Conservation (phyloP, 1,140 invertebrate genomes). For the Zaprionus lachaisei region DNA sequence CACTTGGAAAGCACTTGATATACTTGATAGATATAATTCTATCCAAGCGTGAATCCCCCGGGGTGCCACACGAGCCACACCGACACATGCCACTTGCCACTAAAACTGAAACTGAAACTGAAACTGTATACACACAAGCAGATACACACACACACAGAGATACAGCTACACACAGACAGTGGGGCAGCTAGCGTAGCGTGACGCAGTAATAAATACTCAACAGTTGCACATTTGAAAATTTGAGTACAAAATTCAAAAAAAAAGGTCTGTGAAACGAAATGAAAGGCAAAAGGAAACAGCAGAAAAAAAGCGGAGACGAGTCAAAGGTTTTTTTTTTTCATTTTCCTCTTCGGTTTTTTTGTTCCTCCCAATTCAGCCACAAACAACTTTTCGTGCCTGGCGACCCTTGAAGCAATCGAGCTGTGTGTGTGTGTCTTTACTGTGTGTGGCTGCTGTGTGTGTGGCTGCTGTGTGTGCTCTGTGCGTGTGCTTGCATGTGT, state of each 20-base stretch:
- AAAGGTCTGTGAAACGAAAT: slow-evolving; percentile 49
- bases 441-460: slow-evolving; percentile 27
- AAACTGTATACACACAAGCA: slow-evolving; percentile 13
- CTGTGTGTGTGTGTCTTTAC: background rate
- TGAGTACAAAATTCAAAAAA: slow-evolving; percentile 56
- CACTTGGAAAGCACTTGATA: slow-evolving; percentile 58
- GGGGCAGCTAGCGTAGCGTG: slow-evolving; percentile 21
- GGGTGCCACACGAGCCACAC: slow-evolving; percentile 39
- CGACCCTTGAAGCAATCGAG: slow-evolving; percentile 17
- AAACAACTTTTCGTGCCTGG: slow-evolving; percentile 51
- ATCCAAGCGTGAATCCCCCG: slow-evolving; percentile 59
- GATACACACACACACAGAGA: slow-evolving; percentile 8
- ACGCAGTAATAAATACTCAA: slow-evolving; percentile 70
- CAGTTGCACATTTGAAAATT: slow-evolving; percentile 76
- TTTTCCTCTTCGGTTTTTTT: slow-evolving; percentile 38
- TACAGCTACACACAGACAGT: slow-evolving; percentile 10
- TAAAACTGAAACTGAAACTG: slow-evolving; percentile 16
- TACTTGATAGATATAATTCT: slow-evolving; percentile 48
- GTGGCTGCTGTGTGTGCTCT: slow-evolving; percentile 18
- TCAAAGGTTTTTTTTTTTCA: slow-evolving; percentile 21
- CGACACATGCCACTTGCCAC: slow-evolving; percentile 6
- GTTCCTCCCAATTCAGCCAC: slow-evolving; percentile 36
- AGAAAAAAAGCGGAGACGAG: background rate
- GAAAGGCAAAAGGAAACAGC: slow-evolving; percentile 35
- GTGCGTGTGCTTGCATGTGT: slow-evolving; percentile 52